These are phyloP conservation scores for Eulemur coronatus DNA, from an alignment of 2,797 vertebrate genomes.

Conservation along the genomic window DNA sequence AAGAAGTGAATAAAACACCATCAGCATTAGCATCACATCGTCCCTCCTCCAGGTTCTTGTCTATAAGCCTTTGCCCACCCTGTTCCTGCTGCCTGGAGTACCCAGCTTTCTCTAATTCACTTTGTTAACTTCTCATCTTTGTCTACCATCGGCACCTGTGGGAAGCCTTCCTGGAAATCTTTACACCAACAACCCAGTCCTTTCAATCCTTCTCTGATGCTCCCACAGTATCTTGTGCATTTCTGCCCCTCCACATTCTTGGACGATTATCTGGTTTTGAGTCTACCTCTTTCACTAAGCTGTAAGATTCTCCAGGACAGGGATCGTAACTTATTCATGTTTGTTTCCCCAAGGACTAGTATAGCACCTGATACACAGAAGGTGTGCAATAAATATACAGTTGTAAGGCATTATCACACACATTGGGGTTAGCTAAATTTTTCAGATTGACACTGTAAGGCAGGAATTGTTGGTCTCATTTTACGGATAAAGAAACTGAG, in stretches of 20 bases:
- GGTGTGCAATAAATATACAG: neutral
- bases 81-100: neutral
- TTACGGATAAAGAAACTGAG: constrained; percentile 23
- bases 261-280: neutral
- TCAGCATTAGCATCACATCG: no score
- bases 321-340: neutral
- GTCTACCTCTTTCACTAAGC: neutral
- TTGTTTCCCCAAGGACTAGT: neutral
- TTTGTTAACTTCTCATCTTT: neutral
- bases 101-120: neutral
- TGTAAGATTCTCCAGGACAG: neutral
- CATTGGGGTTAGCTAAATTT: neutral
- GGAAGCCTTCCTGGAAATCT: neutral
- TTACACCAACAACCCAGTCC: neutral
- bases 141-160: neutral
- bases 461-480: neutral
- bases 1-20: neutral
- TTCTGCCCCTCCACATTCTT: neutral
- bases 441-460: neutral
- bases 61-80: neutral
- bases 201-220: neutral
- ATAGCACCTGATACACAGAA: neutral
- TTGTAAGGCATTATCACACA: neutral
- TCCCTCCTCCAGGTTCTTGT: neutral
- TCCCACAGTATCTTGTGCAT: neutral